Evolutionary conservation across 2,797 vertebrate genomes (phyloP).

Genomic region (Sparidentex hasta): DNA sequence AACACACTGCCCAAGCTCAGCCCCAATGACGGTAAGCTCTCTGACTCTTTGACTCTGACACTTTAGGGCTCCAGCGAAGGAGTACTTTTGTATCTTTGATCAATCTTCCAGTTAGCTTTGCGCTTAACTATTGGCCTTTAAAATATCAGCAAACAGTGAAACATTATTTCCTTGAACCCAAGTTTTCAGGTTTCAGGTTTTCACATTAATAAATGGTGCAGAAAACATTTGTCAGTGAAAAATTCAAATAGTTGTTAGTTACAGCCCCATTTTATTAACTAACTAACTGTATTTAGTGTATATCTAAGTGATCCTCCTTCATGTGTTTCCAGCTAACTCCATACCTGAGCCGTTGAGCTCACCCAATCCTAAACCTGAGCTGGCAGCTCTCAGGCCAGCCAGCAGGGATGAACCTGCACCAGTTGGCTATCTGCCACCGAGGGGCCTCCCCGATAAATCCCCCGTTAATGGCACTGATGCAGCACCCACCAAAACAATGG

Average conservation of each 20-base stretch:
- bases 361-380: constrained; percentile 89
- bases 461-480: constrained; percentile 90
- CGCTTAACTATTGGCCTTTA: not conserved
- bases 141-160: not conserved
- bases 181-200: too few relatives aligned
- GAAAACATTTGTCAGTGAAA: not conserved
- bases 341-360: constrained; percentile 88
- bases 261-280: not conserved
- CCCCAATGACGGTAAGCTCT: constrained; percentile 89
- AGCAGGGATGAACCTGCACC: constrained; percentile 91
- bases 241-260: not conserved
- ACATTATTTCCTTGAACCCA: too few relatives aligned
- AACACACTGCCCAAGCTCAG: constrained; percentile 90
- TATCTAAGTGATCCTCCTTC: constrained; percentile 3
- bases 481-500: constrained; percentile 83
- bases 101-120: not conserved
- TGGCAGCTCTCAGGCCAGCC: constrained; percentile 88
- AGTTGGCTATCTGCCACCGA: constrained; percentile 88
- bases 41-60: constrained; percentile 5
- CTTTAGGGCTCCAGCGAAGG: not conserved
- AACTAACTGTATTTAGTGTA: not conserved
- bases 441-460: constrained; percentile 89
- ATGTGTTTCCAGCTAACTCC: constrained; percentile 84
- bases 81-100: not conserved
- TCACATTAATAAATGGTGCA: too few relatives aligned